Evolutionary conservation across 2,888 invertebrate species (phyloP), one percentile per base, ranked within the genome.

Genomic region (Ormyrus rosae): DNA sequence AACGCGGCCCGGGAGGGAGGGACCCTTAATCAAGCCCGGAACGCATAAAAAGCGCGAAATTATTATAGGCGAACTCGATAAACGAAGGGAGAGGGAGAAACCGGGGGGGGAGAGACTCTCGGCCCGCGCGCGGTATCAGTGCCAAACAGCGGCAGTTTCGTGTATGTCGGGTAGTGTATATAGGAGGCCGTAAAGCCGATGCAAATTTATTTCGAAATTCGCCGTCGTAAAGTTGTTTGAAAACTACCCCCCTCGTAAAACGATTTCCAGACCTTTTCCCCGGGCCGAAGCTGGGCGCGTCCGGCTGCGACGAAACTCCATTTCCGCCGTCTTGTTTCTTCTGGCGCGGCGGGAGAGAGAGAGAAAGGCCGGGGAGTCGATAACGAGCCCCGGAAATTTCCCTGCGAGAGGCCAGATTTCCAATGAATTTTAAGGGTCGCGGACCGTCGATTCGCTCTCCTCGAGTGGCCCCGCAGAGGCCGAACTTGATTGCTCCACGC

Each of bases 151-250:
- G 88, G 86, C 87, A 88, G 87, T 89, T 89, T 89, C 34, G 34
- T 34, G 34, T 34, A 4, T 4, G 34, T 34, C 34, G 2, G 1
- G 19, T 1, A 0, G 34, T 87, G 88, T 87, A 88, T 87, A 89
- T 89, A 86, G 86, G 86, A 82, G 82, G 86, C 84, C 84, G 88
- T 89, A 88, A 89, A 89, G 86, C 87, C 86, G 86, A 89, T 89
- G 88, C 87, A 88, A 89, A 89, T 89, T 89, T 89, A 89, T 89
- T 89, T 89, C 83, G 84, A 88, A 89, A 89, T 89, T 89, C 86
- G 84, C 78, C 84, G 84, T 86, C 87, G 86, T 87, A 88, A 89
- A 90, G 84, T 88, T 86, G 86, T 87, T 89, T 85, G 86, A 87
- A 89, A 88, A 88, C 85, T 87, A 86, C 85, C 58, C 85, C 58